Conservation (phyloP, 2,113 vertebrate genomes). For the Xenopus tropicalis region UCB_Xtro_10.0 CM004445.2:13635001-13635500, state of each 20-base stretch:
- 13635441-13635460: no score
- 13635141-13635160: not conserved
- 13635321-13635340: not conserved
- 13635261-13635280: no score
- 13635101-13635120: not conserved
- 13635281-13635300: not conserved
- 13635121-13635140: not conserved
- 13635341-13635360: not conserved
- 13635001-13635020: not conserved
- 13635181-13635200: not conserved
- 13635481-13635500: no score
- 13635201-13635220: slow-evolving; percentile 1
- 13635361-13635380: no score
- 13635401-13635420: not conserved
- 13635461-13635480: no score
- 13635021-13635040: not conserved
- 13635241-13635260: not conserved
- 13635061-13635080: not conserved
- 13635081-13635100: not conserved
- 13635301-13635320: not conserved
- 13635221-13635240: not conserved
- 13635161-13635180: not conserved
- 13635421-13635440: no score
- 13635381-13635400: not conserved
- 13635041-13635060: not conserved